Evolutionary conservation across 2,888 invertebrate genomes (phyloP), one percentile per base, ranked within the genome.

Genomic region (Reticulitermes lucifugus): DNA sequence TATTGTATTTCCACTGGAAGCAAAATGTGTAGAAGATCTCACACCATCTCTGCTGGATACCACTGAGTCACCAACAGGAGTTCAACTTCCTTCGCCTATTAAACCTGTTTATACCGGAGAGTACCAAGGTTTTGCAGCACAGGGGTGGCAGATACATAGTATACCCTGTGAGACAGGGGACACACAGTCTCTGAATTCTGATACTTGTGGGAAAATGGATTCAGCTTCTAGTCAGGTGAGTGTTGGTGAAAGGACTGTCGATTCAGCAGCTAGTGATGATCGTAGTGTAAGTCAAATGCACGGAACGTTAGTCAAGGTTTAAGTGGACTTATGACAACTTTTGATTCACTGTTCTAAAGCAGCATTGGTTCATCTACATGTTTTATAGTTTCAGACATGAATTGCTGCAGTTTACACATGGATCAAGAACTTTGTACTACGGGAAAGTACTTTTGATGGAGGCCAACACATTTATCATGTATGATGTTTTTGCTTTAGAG

Each of bases 51-150:
- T 89, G 59, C 84, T 89, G 59, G 89, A 89, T 85, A 85, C 86
- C 14, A 87, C 86, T 29, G 88, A 88, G 0, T 92, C 92, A 0
- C 91, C 91, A 0, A 89, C 91, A 0, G 93, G 91, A 7, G 92
- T 92, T 83, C 89, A 93, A 0, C 89, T 94, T 71, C 94, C 94
- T 0, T 93, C 94, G 0, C 94, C 94, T 0, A 88, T 94, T n/a
- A 92, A 92, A 88, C 94, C 94, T 9, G 89, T 89, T 18, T 35
- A 46, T 55, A 71, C 83, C 70, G 73, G 75, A 88, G 91, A 93
- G 88, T 93, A 92, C 89, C 86, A 89, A 88, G 89, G 89, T 77
- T 89, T 89, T 84, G 89, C 89, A n/a, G 88, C 88, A 29, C 89
- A 89, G 87, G 89, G 89, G 41, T 88, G 88, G 87, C 88, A 89